Evolutionary conservation across 1,140 invertebrate genomes (phyloP).

Genomic region (Potamilus streckersoni): DNA sequence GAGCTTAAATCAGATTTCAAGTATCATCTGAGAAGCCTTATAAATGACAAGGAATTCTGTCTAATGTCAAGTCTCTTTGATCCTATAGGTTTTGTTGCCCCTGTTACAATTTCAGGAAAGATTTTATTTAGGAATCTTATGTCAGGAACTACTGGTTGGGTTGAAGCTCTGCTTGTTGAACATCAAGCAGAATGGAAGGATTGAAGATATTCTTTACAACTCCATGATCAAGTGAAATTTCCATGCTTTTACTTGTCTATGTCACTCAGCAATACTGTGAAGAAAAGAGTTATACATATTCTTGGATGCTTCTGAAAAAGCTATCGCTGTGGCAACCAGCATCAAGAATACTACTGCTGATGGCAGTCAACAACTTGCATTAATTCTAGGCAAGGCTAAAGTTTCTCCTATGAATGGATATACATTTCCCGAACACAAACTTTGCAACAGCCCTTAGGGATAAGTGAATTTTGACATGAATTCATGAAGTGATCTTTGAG

Average conservation of each 20-base stretch:
- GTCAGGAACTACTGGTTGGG: slow-evolving; percentile 1
- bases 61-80: slow-evolving; percentile 7
- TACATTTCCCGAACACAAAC: slow-evolving; percentile 33
- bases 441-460: background rate
- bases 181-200: background rate
- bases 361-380: background rate
- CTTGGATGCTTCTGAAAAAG: slow-evolving; percentile 34
- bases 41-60: slow-evolving; percentile 18
- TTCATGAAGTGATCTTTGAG: too few species aligned
- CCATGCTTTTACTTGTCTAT: slow-evolving; percentile 12
- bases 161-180: slow-evolving; percentile 1
- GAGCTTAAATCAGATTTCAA: slow-evolving; percentile 19
- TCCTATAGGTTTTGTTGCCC: slow-evolving; percentile 8
- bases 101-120: background rate
- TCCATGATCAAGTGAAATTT: slow-evolving; percentile 7
- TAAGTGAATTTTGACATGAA: too few species aligned
- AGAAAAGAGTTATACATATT: slow-evolving; percentile 31
- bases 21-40: slow-evolving; percentile 15
- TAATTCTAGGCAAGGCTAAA: slow-evolving; percentile 29
- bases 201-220: background rate
- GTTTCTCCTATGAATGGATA: slow-evolving; percentile 30
- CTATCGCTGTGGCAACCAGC: slow-evolving; percentile 27
- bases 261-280: slow-evolving; percentile 1
- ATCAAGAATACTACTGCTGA: background rate
- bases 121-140: slow-evolving; percentile 1